Conservation (phyloP, 2,888 invertebrate genomes). For the Sminthurides aquaticus region DNA sequence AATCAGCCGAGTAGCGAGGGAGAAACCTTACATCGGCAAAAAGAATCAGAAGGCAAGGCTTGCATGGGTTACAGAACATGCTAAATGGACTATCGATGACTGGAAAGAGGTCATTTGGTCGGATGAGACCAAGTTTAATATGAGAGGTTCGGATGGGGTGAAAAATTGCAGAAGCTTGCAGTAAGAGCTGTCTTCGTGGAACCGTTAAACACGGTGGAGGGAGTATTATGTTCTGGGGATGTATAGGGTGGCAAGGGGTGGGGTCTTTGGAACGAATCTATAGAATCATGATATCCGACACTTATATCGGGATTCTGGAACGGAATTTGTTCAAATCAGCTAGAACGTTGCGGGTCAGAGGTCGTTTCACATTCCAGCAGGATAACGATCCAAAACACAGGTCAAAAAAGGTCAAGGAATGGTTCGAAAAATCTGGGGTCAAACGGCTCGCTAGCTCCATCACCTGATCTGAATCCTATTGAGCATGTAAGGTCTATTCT, state of each 20-base stretch:
- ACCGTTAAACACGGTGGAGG: background rate
- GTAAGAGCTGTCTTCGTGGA: background rate
- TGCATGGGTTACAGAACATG: background rate
- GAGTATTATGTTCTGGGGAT: background rate
- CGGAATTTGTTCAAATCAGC: background rate
- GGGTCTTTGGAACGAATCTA: background rate
- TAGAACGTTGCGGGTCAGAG: background rate
- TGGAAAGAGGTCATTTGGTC: background rate
- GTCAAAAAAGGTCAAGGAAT: background rate
- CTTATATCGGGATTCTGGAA: background rate
- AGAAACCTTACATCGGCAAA: background rate
- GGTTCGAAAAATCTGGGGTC: background rate
- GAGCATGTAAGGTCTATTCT: background rate
- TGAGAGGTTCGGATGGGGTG: background rate
- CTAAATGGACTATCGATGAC: background rate
- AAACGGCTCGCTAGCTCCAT: background rate
- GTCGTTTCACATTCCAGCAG: background rate
- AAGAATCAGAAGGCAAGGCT: background rate
- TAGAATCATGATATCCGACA: background rate
- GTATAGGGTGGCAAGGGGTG: background rate
- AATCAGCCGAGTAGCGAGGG: background rate
- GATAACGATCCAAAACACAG: background rate
- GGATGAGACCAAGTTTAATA: background rate
- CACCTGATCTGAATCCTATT: background rate
- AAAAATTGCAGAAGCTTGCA: background rate